Evolutionary conservation across 2,113 vertebrate species (phyloP).

Genomic region (Spermophilus dauricus): DNA sequence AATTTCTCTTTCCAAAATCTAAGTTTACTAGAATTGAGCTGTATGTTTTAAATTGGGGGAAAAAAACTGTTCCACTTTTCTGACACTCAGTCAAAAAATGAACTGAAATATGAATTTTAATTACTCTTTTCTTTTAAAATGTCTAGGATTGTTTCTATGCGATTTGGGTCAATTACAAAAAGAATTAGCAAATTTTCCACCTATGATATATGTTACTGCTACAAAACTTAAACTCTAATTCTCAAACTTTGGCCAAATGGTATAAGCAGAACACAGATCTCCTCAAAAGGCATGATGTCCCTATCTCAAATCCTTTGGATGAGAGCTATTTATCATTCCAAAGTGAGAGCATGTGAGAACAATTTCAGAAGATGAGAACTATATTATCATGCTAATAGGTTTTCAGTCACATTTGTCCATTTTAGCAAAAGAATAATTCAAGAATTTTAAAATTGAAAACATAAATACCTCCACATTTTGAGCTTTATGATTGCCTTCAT

Average conservation of each 20-base stretch:
- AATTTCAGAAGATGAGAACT: not conserved
- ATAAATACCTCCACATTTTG: not conserved
- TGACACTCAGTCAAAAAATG: not conserved
- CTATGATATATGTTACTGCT: not conserved
- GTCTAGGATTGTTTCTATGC: not conserved
- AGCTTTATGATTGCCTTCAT: conserved; percentile 9
- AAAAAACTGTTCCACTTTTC: not conserved
- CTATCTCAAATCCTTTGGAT: not conserved
- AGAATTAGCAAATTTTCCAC: not conserved
- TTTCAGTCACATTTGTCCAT: not conserved
- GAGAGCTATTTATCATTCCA: conserved; percentile 37
- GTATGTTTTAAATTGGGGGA: not conserved
- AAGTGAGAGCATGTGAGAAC: not conserved
- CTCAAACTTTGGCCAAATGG: not conserved
- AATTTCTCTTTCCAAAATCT: not conserved
- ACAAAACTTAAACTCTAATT: conserved; percentile 3
- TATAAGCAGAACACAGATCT: not conserved
- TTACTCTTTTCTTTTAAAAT: not conserved
- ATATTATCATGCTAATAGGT: not conserved
- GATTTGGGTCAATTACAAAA: not conserved
- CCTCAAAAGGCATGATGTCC: not conserved
- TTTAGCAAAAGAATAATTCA: not conserved
- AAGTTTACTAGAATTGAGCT: not conserved
- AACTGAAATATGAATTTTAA: not conserved
- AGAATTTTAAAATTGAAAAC: not conserved